phyloP scores from a whole-genome alignment of 2,797 vertebrate genomes.

The Astyanax mexicanus region DNA sequence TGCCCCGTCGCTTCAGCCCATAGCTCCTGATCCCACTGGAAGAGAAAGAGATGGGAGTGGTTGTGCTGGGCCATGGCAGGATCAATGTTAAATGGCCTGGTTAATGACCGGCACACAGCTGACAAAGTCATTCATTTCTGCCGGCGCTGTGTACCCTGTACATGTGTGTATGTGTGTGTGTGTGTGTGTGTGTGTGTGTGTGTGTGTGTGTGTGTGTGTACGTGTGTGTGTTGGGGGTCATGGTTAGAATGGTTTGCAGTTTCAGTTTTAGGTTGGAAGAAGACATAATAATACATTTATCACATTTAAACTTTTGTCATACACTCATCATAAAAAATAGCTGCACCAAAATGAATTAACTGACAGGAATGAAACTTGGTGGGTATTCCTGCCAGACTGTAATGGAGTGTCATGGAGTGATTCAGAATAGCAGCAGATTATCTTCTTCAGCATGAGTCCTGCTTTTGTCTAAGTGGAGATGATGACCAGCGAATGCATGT shows the following conservation, averaged over 20 bases:
- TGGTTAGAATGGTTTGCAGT: background rate
- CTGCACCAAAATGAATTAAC: no score
- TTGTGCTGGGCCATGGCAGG: slow-evolving; percentile 69
- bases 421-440: no score
- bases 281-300: no score
- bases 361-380: no score
- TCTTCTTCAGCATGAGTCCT: no score
- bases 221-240: slow-evolving; percentile 32
- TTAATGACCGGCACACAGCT: slow-evolving; percentile 72
- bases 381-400: no score
- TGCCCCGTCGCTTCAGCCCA: slow-evolving; percentile 6
- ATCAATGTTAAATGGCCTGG: slow-evolving; percentile 81
- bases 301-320: no score
- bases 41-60: slow-evolving; percentile 48
- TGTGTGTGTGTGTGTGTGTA: slow-evolving; percentile 41
- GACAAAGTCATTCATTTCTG: slow-evolving; percentile 79
- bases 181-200: slow-evolving; percentile 35
- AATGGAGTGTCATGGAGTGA: no score
- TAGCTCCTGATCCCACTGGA: slow-evolving; percentile 40
- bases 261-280: no score
- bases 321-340: no score
- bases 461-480: no score
- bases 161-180: slow-evolving; percentile 37
- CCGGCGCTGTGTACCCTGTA: slow-evolving; percentile 62
- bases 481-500: no score